These are phyloP conservation scores for Paratilapia polleni DNA, from an alignment of 2,113 vertebrate species.

Conservation along the genomic window DNA sequence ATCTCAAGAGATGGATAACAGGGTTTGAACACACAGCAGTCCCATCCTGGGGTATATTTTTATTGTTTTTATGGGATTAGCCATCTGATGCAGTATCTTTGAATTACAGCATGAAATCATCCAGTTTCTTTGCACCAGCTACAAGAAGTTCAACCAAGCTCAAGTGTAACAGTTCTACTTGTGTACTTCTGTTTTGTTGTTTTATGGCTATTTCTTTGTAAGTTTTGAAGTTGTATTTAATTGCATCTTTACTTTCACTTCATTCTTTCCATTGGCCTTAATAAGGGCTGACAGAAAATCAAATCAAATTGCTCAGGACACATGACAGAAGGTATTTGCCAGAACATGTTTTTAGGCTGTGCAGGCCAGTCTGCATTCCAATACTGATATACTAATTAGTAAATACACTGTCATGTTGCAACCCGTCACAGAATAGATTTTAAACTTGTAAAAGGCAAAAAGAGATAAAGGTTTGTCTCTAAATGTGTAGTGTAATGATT, in stretches of 20 bases:
- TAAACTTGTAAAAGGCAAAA: not conserved
- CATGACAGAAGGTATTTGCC: not conserved
- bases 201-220: not conserved
- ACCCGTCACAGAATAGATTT: not conserved
- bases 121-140: not conserved
- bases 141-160: not conserved
- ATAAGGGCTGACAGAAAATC: not conserved
- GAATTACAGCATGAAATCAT: conserved; percentile 16
- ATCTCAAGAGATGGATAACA: conserved; percentile 63
- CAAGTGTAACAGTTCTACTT: not conserved
- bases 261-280: not conserved
- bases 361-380: not conserved
- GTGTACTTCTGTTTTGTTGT: not conserved
- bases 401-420: not conserved
- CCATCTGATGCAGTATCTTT: conserved; percentile 23
- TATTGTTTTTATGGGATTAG: conserved; percentile 51
- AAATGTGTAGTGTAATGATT: not conserved
- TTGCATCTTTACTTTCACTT: not conserved
- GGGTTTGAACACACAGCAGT: conserved; percentile 46
- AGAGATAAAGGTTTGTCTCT: not conserved
- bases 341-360: not conserved
- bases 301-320: not conserved
- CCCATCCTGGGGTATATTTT: conserved; percentile 38
- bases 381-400: not conserved
- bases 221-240: conserved; percentile 4